A percentile compares a stretch with the other conserved stretches of the same genome.
Evolutionary conservation across 2,113 vertebrate species (phyloP).

Genomic region (Neolamprologus variostigma): DNA sequence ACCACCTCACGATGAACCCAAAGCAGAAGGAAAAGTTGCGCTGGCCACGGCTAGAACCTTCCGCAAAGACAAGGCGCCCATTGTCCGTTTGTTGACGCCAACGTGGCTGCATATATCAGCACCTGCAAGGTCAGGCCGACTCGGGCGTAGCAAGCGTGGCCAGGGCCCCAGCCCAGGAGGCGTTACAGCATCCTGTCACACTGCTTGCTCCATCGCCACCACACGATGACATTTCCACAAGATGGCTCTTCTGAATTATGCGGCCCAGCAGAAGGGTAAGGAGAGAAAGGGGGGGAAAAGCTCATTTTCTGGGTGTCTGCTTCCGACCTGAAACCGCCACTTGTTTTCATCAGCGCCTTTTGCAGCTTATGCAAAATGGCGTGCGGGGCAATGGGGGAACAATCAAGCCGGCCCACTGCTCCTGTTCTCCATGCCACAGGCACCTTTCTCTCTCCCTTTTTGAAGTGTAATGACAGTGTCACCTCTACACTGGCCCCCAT

Average conservation of each 20-base stretch:
- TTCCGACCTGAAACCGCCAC: slow-evolving; percentile 65
- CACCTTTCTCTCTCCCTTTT: slow-evolving; percentile 8
- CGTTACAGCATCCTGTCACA: slow-evolving; percentile 63
- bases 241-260: slow-evolving; percentile 66
- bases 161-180: slow-evolving; percentile 42
- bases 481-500: slow-evolving; percentile 57
- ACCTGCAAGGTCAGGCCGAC: slow-evolving; percentile 64
- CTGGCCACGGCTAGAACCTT: background rate
- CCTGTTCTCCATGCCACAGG: slow-evolving; percentile 23
- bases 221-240: slow-evolving; percentile 68
- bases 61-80: slow-evolving; percentile 20
- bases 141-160: slow-evolving; percentile 34
- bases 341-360: slow-evolving; percentile 68
- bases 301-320: slow-evolving; percentile 72
- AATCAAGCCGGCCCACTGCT: slow-evolving; percentile 51
- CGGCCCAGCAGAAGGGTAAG: slow-evolving; percentile 54
- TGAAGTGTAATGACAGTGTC: slow-evolving; percentile 53
- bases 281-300: slow-evolving; percentile 43
- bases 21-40: background rate
- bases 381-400: slow-evolving; percentile 48
- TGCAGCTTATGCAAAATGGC: slow-evolving; percentile 64
- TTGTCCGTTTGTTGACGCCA: slow-evolving; percentile 47
- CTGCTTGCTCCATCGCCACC: slow-evolving; percentile 56
- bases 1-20: slow-evolving; percentile 54
- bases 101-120: slow-evolving; percentile 59